phyloP scores from a whole-genome alignment of 2,888 invertebrate species.

The Sinelater perroti region DNA sequence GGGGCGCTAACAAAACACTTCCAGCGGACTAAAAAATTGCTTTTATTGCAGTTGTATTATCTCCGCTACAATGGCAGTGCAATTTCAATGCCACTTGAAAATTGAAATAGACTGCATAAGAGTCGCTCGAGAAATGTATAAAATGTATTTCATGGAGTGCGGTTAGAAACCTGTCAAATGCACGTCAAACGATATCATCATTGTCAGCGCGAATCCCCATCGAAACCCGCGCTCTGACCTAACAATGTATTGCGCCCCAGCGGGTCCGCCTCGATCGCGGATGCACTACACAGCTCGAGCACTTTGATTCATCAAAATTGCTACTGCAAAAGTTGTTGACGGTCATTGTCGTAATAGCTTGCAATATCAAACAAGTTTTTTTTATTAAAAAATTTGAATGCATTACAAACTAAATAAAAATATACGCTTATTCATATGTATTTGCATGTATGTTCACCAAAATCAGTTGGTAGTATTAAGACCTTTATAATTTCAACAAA shows the following conservation, averaged over 20 bases:
- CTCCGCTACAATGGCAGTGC: conserved; percentile 18
- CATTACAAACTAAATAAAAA: no score
- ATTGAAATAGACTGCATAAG: conserved; percentile 29
- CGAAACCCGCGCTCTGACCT: conserved; percentile 13
- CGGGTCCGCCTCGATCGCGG: conserved; percentile 3
- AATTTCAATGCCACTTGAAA: conserved; percentile 30
- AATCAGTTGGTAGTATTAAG: no score
- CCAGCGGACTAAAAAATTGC: conserved; percentile 17
- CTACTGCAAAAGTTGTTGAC: no score
- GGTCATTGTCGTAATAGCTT: no score
- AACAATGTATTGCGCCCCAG: conserved; percentile 19
- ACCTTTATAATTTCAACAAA: no score
- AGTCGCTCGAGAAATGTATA: conserved; percentile 30
- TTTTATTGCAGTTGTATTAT: conserved; percentile 27
- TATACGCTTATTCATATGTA: no score
- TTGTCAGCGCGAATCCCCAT: conserved; percentile 32
- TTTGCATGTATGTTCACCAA: no score
- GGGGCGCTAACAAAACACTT: no score
- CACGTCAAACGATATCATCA: conserved; percentile 35
- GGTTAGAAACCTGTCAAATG: conserved; percentile 36
- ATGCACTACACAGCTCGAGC: conserved; percentile 8
- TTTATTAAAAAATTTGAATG: no score
- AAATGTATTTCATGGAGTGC: conserved; percentile 31
- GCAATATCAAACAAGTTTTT: no score
- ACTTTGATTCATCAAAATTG: no score